Evolutionary conservation across 2,888 invertebrate genomes (phyloP), one percentile per base, ranked within the genome.

Genomic region (Metalampra italica): DNA sequence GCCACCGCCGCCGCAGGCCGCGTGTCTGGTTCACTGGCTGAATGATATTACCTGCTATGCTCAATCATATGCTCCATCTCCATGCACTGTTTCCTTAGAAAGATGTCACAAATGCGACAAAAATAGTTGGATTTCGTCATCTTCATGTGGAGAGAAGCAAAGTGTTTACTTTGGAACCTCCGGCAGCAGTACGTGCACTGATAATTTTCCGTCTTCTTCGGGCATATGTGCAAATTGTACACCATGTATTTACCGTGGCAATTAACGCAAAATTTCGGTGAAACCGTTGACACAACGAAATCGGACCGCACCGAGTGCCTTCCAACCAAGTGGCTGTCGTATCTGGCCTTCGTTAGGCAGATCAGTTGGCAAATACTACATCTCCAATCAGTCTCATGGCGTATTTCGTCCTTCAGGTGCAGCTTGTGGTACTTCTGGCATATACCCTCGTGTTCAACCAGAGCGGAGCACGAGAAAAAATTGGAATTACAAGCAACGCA

Each of bases 301-400:
- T 83, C 83, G 0, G 78, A 75, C 0, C 79, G 55, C 0, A 76
- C 78, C 0, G 47, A 38, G 37, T 82, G 82, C 0, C 56, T 46
- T 0, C 46, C 8, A 0, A 29, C 1, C 51, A 71, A 53, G 45
- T 82, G 82, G 0, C 53, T 4, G 0, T 43, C 0, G 1, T 66
- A 2, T 0, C 55, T 41, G 0, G 32, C 3, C 0, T 46, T 5
- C 0, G 51, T 49, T 0, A 52, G 38, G 7, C 53, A 56, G 0
- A 44, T 46, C 0, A 52, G 32, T 0, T 51, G 37, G 22, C 69
- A 71, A 0, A 62, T 32, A 0, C 43, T 37, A 41, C 64, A 57
- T 29, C 50, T 22, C 13, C 43, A 52, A 9, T 29, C 29, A 3
- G 40, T 11, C 1, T 52, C 50, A 0, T 41, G 15, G 0, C n/a